Evolutionary conservation across 1,140 invertebrate genomes (phyloP).

Genomic region (Melipona quadrifasciata): DNA sequence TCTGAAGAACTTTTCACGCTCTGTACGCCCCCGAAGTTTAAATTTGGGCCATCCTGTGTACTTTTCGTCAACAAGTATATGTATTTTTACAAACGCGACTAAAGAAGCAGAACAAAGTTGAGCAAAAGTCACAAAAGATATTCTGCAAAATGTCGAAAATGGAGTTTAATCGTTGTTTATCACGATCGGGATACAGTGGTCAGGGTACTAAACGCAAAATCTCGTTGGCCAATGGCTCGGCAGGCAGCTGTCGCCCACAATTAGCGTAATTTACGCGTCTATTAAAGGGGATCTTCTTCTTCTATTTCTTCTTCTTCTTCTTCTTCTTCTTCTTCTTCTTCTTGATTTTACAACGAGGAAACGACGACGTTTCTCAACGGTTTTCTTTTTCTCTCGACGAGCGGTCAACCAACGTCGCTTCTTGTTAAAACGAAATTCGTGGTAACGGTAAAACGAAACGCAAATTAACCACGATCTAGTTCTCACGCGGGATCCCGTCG

Average conservation of each 20-base stretch:
- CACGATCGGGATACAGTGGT: too few species aligned
- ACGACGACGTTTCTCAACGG: background rate
- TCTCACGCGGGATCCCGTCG: slow-evolving; percentile 61
- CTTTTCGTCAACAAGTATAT: too few species aligned
- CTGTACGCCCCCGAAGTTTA: too few species aligned
- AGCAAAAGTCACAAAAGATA: too few species aligned
- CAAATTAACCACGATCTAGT: slow-evolving; percentile 63
- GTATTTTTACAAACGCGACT: too few species aligned
- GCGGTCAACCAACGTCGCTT: background rate
- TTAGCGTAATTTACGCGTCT: background rate
- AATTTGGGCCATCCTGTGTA: too few species aligned
- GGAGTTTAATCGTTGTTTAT: too few species aligned
- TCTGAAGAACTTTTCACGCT: too few species aligned
- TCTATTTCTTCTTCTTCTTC: background rate
- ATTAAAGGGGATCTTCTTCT: background rate
- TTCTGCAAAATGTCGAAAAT: too few species aligned
- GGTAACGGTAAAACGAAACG: slow-evolving; percentile 57
- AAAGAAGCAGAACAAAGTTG: too few species aligned
- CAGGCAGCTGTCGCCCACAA: too few species aligned
- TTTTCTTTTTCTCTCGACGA: background rate
- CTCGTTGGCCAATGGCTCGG: background rate
- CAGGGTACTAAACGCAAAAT: background rate
- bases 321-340: too few species aligned
- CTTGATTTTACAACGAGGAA: background rate
- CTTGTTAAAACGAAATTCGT: slow-evolving; percentile 4